Evolutionary conservation across 2,888 invertebrate genomes (phyloP), one percentile per base, ranked within the genome.

Genomic region (Erebia epiphron): DNA sequence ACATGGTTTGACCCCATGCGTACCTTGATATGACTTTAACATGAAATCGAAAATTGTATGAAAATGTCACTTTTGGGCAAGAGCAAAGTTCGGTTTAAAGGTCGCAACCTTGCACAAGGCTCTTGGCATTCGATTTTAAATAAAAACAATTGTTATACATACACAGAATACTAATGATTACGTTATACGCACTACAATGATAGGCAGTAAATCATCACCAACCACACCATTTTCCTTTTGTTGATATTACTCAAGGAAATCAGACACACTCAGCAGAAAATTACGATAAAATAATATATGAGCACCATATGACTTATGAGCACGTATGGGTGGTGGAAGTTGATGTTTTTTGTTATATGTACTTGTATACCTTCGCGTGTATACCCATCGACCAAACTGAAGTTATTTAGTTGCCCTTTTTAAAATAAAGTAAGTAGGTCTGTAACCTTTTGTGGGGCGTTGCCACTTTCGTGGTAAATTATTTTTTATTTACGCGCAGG

Each of bases 401-500:
- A 57, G 41, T 56, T 43, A 21, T 18, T 21, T 65, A 64, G 16
- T 60, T 50, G 43, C 66, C 67, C 67, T 67, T 67, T 67, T 52
- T 52, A 67, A 61, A 67, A 61, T 67, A 60, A 67, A 67, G 61
- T n/a, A 66, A 57, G 73, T 61, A 66, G 60, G 72, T 61, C 70
- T 46, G 54, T 49, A 62, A 46, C 18, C 50, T 60, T 60, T 54
- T 11, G 41, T 26, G 54, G 65, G 61, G 35, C 35, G 60, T 54
- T 60, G 54, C 16, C 60, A 35, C 60, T 68, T 70, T 68, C 8
- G 65, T 62, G 64, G 56, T 73, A 61, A 67, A 74, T 73, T 71
- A 71, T 75, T 75, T 75, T 73, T 73, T 73, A 74, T 75, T 70
- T 69, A 74, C 67, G 75, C 71, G 73, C 75, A 75, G 75, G 73